phyloP scores from a whole-genome alignment of 2,888 invertebrate species.

The Aquatica leii region DNA sequence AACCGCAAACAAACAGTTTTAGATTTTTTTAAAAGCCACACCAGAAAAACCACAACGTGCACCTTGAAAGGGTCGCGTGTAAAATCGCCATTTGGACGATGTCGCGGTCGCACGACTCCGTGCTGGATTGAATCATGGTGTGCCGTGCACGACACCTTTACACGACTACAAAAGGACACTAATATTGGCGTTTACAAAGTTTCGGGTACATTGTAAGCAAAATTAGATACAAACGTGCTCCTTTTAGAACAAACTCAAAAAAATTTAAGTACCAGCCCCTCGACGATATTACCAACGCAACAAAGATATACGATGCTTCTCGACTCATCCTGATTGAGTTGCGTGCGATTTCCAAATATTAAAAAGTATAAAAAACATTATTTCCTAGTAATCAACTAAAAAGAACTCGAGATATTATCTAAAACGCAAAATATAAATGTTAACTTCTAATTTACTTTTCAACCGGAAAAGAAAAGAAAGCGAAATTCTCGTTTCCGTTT shows the following conservation, averaged over 20 bases:
- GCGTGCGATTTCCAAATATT: too few species aligned
- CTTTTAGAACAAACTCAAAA: too few species aligned
- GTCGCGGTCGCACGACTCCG: slow-evolving; percentile 32
- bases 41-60: slow-evolving; percentile 27
- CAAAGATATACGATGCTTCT: too few species aligned
- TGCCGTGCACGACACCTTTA: slow-evolving; percentile 35
- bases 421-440: slow-evolving; percentile 1
- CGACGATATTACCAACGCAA: too few species aligned
- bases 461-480: slow-evolving; percentile 2
- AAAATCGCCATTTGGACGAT: slow-evolving; percentile 36
- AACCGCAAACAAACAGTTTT: slow-evolving; percentile 13
- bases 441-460: slow-evolving; percentile 1
- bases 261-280: too few species aligned
- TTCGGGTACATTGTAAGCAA: slow-evolving; percentile 13
- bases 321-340: too few species aligned
- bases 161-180: slow-evolving; percentile 11
- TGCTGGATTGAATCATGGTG: slow-evolving; percentile 38
- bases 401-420: not conserved
- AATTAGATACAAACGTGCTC: slow-evolving; percentile 4
- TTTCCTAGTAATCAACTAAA: not conserved
- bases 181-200: slow-evolving; percentile 18
- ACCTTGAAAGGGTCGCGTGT: slow-evolving; percentile 31
- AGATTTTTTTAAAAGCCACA: slow-evolving; percentile 3
- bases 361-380: too few species aligned
- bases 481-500: slow-evolving; percentile 4